Percentiles rank a stretch among this genome's conserved stretches.
Evolutionary conservation across 2,888 invertebrate species (phyloP).

Genomic region (Onchidella celtica): DNA sequence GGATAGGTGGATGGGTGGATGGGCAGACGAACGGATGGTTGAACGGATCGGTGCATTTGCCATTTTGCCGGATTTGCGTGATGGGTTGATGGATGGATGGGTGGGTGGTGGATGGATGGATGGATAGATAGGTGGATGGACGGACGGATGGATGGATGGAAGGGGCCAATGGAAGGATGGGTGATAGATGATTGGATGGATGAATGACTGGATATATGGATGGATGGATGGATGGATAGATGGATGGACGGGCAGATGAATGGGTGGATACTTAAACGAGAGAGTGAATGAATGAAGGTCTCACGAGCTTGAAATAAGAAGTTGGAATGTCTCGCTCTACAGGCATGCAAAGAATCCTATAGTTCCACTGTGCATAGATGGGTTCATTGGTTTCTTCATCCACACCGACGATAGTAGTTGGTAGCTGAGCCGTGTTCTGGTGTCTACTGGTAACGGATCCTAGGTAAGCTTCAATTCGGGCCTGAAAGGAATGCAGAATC

Average conservation of each 20-base stretch:
- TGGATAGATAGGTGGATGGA: not conserved
- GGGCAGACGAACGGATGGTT: not conserved
- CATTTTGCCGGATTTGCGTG: too few species aligned
- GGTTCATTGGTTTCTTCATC: slow-evolving; percentile 52
- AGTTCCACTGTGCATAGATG: slow-evolving; percentile 60
- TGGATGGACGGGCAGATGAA: not conserved
- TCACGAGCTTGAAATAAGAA: slow-evolving; percentile 53
- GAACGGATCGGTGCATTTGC: not conserved
- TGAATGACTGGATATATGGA: not conserved
- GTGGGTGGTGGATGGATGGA: not conserved
- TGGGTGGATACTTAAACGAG: not conserved
- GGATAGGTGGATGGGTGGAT: not conserved
- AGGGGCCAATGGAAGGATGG: too few species aligned
- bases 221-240: not conserved
- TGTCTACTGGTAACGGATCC: slow-evolving; percentile 55
- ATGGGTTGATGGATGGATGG: not conserved
- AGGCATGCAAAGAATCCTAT: slow-evolving; percentile 63
- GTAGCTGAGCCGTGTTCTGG: slow-evolving; percentile 69
- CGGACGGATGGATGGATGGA: not conserved
- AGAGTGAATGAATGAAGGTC: not conserved
- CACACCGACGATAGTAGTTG: slow-evolving; percentile 63
- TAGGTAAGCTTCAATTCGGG: slow-evolving; percentile 2
- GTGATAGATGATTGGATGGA: not conserved
- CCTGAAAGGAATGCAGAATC: slow-evolving; percentile 6
- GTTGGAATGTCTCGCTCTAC: slow-evolving; percentile 57